These are phyloP conservation scores for Nyctibius bracteatus DNA, from an alignment of 2,113 vertebrate genomes.

Conservation along the genomic window DNA sequence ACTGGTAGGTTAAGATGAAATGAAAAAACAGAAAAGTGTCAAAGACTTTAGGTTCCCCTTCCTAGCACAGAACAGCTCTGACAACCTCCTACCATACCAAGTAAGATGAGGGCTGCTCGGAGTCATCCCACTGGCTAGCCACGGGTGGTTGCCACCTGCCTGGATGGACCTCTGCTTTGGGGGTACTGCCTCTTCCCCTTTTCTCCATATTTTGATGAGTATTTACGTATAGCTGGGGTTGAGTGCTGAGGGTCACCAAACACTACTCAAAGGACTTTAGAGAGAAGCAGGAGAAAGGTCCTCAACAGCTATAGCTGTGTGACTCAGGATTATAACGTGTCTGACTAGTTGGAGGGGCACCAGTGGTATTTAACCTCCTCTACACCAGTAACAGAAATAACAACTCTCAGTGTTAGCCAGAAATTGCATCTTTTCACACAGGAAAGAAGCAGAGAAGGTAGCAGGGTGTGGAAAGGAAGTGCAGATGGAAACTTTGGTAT, in stretches of 20 bases:
- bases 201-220: not conserved
- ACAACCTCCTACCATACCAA: not conserved
- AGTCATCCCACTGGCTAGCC: not conserved
- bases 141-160: not conserved
- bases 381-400: not conserved
- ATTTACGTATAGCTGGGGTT: not conserved
- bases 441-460: not conserved
- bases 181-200: not conserved
- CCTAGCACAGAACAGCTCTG: not conserved
- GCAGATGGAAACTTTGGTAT: not conserved
- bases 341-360: not conserved
- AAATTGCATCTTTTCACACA: not conserved
- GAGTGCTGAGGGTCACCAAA: not conserved
- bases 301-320: not conserved
- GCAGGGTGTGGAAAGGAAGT: not conserved
- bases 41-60: not conserved
- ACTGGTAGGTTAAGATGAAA: not conserved
- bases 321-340: not conserved
- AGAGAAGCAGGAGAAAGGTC: not conserved
- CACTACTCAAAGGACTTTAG: not conserved
- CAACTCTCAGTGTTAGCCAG: not conserved
- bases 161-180: not conserved
- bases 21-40: not conserved
- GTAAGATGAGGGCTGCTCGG: not conserved
- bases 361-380: not conserved